These are phyloP conservation scores for Syndactyla subalaris DNA, from an alignment of 2,797 vertebrate genomes.

Conservation along the genomic window DNA sequence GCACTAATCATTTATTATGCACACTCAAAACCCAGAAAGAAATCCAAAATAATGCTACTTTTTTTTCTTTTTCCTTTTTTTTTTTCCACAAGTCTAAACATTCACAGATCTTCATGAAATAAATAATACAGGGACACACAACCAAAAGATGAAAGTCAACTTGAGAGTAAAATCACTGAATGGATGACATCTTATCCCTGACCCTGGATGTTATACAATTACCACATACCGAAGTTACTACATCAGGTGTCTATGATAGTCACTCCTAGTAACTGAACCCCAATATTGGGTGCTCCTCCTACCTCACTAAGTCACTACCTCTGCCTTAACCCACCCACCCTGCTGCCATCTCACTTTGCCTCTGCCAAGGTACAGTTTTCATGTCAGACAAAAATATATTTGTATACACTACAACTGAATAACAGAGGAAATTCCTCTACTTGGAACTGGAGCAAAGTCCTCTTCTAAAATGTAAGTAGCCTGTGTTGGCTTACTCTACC, in stretches of 20 bases:
- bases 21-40: neutral
- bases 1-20: neutral
- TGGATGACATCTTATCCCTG: neutral
- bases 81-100: neutral
- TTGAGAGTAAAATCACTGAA: neutral
- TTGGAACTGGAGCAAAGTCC: neutral
- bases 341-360: neutral
- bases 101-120: neutral
- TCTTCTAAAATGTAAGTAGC: neutral
- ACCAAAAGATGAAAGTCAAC: neutral
- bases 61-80: rapidly evolving
- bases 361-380: neutral
- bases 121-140: neutral
- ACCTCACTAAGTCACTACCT: neutral
- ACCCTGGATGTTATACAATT: neutral
- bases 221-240: neutral
- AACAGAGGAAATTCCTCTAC: neutral
- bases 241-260: neutral
- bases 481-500: neutral
- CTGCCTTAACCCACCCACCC: neutral
- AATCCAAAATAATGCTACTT: neutral
- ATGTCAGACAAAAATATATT: neutral
- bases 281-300: neutral
- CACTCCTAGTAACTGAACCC: neutral
- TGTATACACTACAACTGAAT: neutral